A percentile compares a stretch with the other conserved stretches of the same genome.
Evolutionary conservation across 2,113 vertebrate genomes (phyloP).

Genomic region (Toxotes jaculatrix): DNA sequence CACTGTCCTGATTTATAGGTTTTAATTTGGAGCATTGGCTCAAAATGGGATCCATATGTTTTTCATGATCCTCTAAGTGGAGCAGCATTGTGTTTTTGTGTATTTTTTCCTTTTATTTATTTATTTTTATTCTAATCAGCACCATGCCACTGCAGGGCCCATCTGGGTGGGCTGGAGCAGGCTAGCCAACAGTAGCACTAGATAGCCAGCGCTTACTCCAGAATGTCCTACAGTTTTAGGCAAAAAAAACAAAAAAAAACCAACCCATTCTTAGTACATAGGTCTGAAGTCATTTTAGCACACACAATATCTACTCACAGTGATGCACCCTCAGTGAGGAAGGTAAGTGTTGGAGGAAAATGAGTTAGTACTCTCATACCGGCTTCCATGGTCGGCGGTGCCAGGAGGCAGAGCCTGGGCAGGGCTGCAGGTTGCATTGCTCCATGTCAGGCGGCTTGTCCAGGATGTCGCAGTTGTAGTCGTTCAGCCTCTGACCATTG

Average conservation of each 20-base stretch:
- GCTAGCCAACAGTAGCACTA: constrained; percentile 32
- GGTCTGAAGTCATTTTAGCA: constrained; percentile 67
- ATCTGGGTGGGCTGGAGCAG: constrained; percentile 66
- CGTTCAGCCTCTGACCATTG: constrained; percentile 88
- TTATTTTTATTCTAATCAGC: constrained; percentile 73
- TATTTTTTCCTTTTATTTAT: constrained; percentile 30
- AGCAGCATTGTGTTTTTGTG: constrained; percentile 72
- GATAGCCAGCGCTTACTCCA: constrained; percentile 45
- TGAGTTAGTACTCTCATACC: constrained; percentile 90
- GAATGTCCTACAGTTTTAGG: constrained; percentile 51
- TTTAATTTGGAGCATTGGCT: constrained; percentile 64
- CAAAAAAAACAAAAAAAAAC: constrained; percentile 3
- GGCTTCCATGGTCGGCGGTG: constrained; percentile 94
- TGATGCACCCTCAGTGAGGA: constrained; percentile 51
- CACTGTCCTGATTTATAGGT: constrained; percentile 70
- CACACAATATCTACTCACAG: constrained; percentile 66
- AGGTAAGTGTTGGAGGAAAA: constrained; percentile 53
- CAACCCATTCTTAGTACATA: constrained; percentile 20
- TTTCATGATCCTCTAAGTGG: constrained; percentile 68
- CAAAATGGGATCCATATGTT: constrained; percentile 74
- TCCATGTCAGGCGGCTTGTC: constrained; percentile 90
- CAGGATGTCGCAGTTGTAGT: constrained; percentile 92
- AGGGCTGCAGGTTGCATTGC: constrained; percentile 90
- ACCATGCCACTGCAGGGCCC: constrained; percentile 72
- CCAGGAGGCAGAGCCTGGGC: constrained; percentile 91